Percentiles rank a stretch among this genome's conserved stretches.
These are phyloP conservation scores for Metopolophium dirhodum DNA, from an alignment of 1,140 invertebrate species.

Conservation along the genomic window DNA sequence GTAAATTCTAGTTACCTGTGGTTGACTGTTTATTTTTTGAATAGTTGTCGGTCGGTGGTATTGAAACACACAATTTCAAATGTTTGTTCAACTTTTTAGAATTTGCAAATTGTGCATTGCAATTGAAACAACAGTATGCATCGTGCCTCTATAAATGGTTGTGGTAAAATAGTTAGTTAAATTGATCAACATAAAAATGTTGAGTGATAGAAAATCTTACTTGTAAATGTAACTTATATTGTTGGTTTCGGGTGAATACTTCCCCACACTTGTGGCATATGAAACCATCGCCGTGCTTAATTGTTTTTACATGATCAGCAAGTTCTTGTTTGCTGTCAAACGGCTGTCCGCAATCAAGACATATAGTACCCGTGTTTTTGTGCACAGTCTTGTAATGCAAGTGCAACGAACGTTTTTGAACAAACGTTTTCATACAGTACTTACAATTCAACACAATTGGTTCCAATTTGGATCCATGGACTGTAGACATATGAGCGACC, in stretches of 20 bases:
- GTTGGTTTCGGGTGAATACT: conserved; percentile 30
- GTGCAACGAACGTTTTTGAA: conserved; percentile 42
- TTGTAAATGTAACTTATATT: conserved; percentile 51
- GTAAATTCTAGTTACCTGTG: not conserved
- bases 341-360: conserved; percentile 21
- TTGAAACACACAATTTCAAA: conserved; percentile 6
- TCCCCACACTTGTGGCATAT: conserved; percentile 36
- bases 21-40: conserved; percentile 1
- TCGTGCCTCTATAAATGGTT: conserved; percentile 35
- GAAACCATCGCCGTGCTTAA: conserved; percentile 16
- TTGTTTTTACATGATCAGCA: not conserved
- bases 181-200: not conserved
- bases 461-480: not conserved
- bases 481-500: not conserved
- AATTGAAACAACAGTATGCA: conserved; percentile 39
- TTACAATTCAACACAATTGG: not conserved
- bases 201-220: not conserved
- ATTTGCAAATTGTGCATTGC: conserved; percentile 37
- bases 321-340: conserved; percentile 18
- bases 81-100: conserved; percentile 43
- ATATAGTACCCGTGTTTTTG: not conserved
- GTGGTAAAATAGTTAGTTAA: not conserved
- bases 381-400: conserved; percentile 36
- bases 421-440: conserved; percentile 42
- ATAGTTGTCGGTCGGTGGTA: not conserved